Base-by-base conservation (phyloP, 2,113 vertebrate species). In the Misgurnus mizolepis region DNA sequence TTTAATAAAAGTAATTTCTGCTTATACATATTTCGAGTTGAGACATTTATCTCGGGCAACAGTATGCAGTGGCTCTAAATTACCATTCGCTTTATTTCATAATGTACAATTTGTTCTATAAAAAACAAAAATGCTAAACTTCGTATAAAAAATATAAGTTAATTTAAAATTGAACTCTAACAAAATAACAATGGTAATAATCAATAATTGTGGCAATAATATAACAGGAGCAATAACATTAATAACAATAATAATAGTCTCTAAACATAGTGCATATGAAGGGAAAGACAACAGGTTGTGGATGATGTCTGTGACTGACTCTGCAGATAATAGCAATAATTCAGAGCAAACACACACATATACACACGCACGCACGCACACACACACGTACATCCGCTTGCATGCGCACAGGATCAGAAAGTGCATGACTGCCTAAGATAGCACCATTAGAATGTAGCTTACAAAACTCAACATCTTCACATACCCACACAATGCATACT, bases 81-180 rank as follows among this genome's bases (percentile, higher is more conserved):
- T 80, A 91, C 89, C 84, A 45, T 90, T 91, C 87, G 85, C 88
- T 88, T 91, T 88, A 39, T 64, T 88, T 89, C 84, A 88, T 86
- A 86, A 89, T 88, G 86, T 90, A 92, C 91, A 91, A 89, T 92
- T 79, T 81, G 71, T 80, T 82, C 90, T 93, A 88, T 93, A 93
- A 91, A 94, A 92, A 93, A 93, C 88, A 90, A 91, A 93, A 89
- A 91, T 88, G 90, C 90, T 90, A 90, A 92, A 88, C 87, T 90
- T 90, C 91, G 92, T 94, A 93, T 93, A 93, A 94, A 94, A 94
- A 94, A 94, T 94, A 93, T 93, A 93, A 93, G 92, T 94, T 93
- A 93, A 93, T 93, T 93, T 93, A 92, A 93, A 80, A 93, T 93
- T 86, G 60, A 93, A 92, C 85, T 93, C 92, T 92, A 92, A 90